These are phyloP conservation scores for Keiferia lycopersicella DNA, from an alignment of 2,888 invertebrate species.

Conservation along the genomic window DNA sequence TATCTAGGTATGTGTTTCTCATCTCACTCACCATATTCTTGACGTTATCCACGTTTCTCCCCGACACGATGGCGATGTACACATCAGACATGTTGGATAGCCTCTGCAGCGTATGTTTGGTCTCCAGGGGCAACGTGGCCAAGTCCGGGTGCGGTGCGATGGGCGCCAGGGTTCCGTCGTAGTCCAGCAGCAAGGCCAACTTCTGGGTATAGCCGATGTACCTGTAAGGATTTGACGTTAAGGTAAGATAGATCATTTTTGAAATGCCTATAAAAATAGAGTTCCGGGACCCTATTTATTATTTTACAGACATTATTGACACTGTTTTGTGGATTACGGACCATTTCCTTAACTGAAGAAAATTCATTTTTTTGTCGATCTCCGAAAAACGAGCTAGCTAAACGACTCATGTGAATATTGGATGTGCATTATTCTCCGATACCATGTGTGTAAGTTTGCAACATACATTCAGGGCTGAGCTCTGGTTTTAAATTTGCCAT, in stretches of 20 bases:
- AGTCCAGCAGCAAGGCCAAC: slow-evolving; percentile 90
- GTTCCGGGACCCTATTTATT: too few species aligned
- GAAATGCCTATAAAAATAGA: not conserved
- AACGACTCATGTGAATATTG: too few species aligned
- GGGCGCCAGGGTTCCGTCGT: slow-evolving; percentile 94
- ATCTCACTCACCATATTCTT: slow-evolving; percentile 87
- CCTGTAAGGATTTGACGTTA: slow-evolving; percentile 66
- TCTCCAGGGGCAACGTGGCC: slow-evolving; percentile 92
- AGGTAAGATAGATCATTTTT: not conserved
- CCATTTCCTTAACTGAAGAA: too few species aligned
- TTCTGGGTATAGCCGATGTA: slow-evolving; percentile 94
- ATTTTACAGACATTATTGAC: too few species aligned
- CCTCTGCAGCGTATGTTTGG: slow-evolving; percentile 90
- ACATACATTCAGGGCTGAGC: too few species aligned
- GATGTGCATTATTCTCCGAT: too few species aligned
- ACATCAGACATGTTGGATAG: slow-evolving; percentile 92
- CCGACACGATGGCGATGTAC: slow-evolving; percentile 93
- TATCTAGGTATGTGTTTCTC: too few species aligned
- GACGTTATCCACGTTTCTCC: slow-evolving; percentile 92
- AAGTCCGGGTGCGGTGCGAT: slow-evolving; percentile 95
- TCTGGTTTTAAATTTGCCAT: too few species aligned
- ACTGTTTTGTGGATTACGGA: too few species aligned
- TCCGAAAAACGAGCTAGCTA: too few species aligned
- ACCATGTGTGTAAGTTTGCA: too few species aligned
- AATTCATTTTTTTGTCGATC: too few species aligned